A percentile compares a stretch with the other conserved stretches of the same genome.
Conservation (phyloP, 1,140 invertebrate genomes). For the Eubasilissa regina region DNA sequence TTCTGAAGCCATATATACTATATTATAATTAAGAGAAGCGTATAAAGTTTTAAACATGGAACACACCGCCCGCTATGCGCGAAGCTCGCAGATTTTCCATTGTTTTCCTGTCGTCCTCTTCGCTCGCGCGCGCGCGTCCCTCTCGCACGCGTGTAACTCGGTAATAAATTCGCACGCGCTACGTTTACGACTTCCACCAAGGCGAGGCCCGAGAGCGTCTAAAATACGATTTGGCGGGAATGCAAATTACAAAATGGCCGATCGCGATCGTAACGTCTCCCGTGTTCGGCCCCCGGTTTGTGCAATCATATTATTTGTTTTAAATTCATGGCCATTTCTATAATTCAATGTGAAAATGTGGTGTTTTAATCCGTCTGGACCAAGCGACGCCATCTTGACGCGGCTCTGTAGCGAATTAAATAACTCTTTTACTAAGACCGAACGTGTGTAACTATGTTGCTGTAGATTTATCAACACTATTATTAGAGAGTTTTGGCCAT, state of each 20-base stretch:
- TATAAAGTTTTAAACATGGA: too few relatives aligned
- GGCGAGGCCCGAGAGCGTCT: background rate
- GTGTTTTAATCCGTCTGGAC: too few relatives aligned
- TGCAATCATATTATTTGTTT: too few relatives aligned
- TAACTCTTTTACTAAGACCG: too few relatives aligned
- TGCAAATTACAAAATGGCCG: constrained; percentile 16
- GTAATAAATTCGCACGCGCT: background rate
- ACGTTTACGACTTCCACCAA: background rate
- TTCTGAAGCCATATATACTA: too few relatives aligned
- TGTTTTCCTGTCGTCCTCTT: constrained; percentile 27
- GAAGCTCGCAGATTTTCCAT: background rate
- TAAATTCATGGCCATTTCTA: background rate
- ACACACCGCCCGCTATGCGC: too few relatives aligned
- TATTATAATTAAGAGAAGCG: too few relatives aligned
- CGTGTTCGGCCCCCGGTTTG: background rate
- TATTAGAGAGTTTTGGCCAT: too few relatives aligned
- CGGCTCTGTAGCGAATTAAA: too few relatives aligned
- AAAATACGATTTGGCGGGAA: constrained; percentile 17
- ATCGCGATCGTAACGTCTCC: background rate
- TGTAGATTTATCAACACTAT: too few relatives aligned
- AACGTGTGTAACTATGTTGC: too few relatives aligned
- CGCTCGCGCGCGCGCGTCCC: constrained; percentile 13
- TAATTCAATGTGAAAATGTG: background rate
- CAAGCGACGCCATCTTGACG: too few relatives aligned
- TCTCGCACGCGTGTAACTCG: constrained; percentile 16